Evolutionary conservation across 35 echinoderm and acorn worm genomes (phyloP).

Genomic region (Antedon bifida): DNA sequence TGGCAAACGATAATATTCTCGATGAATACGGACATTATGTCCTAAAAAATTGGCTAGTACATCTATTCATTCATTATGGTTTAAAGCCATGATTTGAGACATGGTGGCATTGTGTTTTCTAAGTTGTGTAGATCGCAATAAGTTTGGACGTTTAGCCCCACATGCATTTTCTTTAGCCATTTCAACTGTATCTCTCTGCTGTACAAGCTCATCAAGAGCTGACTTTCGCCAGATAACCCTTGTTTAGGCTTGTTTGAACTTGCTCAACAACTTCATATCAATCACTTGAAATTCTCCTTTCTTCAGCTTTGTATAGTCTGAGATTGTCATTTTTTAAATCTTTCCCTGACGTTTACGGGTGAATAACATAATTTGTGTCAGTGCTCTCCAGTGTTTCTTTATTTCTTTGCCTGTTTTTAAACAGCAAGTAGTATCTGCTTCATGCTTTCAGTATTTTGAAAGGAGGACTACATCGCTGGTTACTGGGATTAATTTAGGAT

Average conservation of each 20-base stretch:
- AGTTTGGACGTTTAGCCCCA: constrained; percentile 30
- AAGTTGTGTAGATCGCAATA: constrained; percentile 21
- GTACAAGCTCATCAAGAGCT: constrained; percentile 22
- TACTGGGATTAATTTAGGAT: constrained; percentile 5
- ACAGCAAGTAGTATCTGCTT: not conserved
- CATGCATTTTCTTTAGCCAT: not conserved
- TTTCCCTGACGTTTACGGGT: constrained; percentile 50
- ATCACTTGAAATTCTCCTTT: constrained; percentile 35
- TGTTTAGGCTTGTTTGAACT: constrained; percentile 33
- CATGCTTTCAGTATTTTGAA: not conserved
- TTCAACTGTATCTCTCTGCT: constrained; percentile 19
- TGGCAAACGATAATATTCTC: constrained; percentile 15
- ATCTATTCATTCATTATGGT: constrained; percentile 32
- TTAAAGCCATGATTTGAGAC: constrained; percentile 14
- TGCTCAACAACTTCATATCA: constrained; percentile 21
- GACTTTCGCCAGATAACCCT: constrained; percentile 21
- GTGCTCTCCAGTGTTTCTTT: constrained; percentile 28
- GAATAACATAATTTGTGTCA: constrained; percentile 50
- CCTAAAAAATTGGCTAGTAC: constrained; percentile 38
- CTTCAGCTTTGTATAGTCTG: constrained; percentile 31
- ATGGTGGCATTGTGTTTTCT: constrained; percentile 34
- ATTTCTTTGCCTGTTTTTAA: not conserved
- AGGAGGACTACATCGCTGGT: constrained; percentile 11
- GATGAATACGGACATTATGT: not conserved
- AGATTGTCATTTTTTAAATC: constrained; percentile 36